Conservation (phyloP, 2,113 vertebrate genomes). For the Syrmaticus mikado region DNA sequence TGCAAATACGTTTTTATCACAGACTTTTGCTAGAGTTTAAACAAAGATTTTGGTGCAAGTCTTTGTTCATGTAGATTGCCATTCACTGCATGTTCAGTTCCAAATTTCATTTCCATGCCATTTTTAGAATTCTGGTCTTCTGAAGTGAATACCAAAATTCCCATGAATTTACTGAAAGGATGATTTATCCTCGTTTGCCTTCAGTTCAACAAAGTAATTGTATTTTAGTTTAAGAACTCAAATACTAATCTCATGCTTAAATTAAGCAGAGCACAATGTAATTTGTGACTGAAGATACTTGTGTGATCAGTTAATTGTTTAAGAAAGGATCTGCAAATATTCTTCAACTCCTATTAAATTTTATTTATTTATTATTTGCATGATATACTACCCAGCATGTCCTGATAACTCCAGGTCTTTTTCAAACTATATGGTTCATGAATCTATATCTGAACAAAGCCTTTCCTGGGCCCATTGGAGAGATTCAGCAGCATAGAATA, state of each 20-base stretch:
- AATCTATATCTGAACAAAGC: not conserved
- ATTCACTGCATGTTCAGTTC: not conserved
- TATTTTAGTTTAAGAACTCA: not conserved
- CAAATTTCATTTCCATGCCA: not conserved
- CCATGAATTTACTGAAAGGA: not conserved
- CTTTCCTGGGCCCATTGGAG: not conserved
- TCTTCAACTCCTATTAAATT: not conserved
- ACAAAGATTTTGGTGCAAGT: not conserved
- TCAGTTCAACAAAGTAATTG: not conserved
- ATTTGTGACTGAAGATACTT: not conserved
- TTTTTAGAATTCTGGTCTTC: not conserved
- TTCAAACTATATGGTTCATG: not conserved
- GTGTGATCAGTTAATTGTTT: not conserved
- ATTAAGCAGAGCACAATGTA: not conserved
- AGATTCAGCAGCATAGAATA: not conserved
- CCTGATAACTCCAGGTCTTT: not conserved
- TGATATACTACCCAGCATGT: not conserved
- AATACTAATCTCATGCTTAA: not conserved
- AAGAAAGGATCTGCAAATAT: not conserved
- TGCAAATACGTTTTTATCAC: not conserved
- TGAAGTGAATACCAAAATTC: not conserved
- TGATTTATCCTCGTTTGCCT: not conserved
- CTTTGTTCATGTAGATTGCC: not conserved
- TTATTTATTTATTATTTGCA: not conserved
- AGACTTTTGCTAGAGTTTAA: slow-evolving; percentile 39